Base-by-base conservation (phyloP, 2,888 invertebrate genomes). In the Falcaria lacertinaria region DNA sequence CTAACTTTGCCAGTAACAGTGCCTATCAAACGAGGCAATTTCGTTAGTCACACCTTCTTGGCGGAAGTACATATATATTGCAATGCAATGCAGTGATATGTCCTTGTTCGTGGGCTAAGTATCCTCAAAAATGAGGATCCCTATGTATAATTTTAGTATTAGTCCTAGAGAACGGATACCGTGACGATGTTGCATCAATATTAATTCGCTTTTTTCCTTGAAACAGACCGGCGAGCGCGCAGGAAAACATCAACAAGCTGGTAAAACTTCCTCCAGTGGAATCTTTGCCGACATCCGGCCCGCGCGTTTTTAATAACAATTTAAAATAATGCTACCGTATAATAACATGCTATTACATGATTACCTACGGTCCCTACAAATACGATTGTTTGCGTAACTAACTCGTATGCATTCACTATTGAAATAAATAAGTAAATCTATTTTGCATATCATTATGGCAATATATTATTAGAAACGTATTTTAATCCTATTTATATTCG, bases 201-300 rank as follows among this genome's bases (percentile, higher is more conserved):
- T 55, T 57, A 52, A 58, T 57, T 50, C 44, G 55, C 43, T 52
- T 65, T 37, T 28, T 67, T 63, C 60, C 63, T 60, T 56, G 57
- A 60, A 57, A 58, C 50, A 55, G 14, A 52, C 52, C 64, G 55
- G 48, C 50, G 44, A 43, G 43, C 50, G 50, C 50, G 58, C 68
- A 69, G 74, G 74, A 74, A 72, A 73, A 64, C 64, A 66, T 68
- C 69, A 64, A 65, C 69, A 64, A 57, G 59, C 62, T 45, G 54
- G 60, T 59, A 58, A 57, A 58, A 58, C 63, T 66, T 71, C 73
- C 68, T 70, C 47, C 54, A 54, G 45, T 42, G 55, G 50, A 57
- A 58, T 56, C 64, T 60, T 56, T 50, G 54, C 57, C 56, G 54
- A 55, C 64, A 64, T 69, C 62, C 63, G 63, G 56, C 54, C 38